phyloP scores from a whole-genome alignment of 2,113 vertebrate species.

The Cyanoramphus novaezelandiae region DNA sequence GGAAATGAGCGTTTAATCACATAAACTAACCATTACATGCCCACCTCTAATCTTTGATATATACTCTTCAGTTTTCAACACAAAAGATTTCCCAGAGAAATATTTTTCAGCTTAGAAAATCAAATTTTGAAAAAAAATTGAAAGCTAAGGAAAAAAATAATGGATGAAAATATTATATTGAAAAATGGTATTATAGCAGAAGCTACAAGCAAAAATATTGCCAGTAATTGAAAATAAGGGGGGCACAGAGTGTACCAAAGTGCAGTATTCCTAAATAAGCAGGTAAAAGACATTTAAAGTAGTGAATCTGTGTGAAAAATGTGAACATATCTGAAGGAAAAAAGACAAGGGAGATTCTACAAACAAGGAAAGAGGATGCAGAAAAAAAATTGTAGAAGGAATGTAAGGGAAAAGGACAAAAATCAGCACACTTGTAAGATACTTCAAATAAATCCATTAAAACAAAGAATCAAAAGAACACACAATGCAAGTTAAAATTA shows the following conservation, averaged over 20 bases:
- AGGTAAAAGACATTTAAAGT: neutral
- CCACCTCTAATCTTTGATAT: neutral
- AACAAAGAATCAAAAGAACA: neutral
- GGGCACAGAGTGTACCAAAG: neutral
- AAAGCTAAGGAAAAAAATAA: neutral
- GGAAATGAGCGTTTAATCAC: neutral
- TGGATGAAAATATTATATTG: neutral
- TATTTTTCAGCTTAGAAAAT: neutral
- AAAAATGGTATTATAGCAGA: neutral
- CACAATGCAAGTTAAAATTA: neutral
- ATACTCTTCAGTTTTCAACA: neutral
- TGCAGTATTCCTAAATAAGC: neutral
- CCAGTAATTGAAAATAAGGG: neutral
- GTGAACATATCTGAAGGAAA: neutral
- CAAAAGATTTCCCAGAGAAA: neutral
- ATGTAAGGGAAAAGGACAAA: neutral
- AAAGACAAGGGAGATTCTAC: neutral
- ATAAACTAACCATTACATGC: neutral
- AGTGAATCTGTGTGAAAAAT: neutral
- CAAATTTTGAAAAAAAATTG: neutral
- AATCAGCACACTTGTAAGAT: neutral
- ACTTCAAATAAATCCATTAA: neutral
- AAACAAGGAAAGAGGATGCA: neutral
- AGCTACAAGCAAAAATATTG: neutral
- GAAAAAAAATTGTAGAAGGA: neutral